Conservation (phyloP, 2,888 invertebrate species). For the Drosophila mimetica region DNA sequence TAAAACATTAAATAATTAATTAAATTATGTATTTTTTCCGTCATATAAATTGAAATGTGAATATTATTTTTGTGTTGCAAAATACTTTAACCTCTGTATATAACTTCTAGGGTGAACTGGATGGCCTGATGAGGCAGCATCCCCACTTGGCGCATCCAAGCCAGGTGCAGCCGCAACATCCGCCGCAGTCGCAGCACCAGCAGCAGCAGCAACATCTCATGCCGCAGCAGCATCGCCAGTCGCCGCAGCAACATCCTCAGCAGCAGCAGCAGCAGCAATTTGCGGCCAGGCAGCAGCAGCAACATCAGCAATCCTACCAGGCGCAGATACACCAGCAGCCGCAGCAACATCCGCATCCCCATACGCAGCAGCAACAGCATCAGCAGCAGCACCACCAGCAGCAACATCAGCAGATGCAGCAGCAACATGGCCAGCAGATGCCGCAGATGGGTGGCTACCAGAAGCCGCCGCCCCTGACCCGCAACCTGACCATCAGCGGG, state of each 20-base stretch:
- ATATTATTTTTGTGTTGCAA: too few species aligned
- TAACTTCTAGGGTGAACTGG: conserved; percentile 88
- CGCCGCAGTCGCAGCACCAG: conserved; percentile 75
- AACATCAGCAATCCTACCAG: conserved; percentile 30
- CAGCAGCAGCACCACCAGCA: conserved; percentile 40
- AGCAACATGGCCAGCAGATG: conserved; percentile 43
- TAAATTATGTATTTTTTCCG: too few species aligned
- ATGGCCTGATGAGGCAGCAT: conserved; percentile 92
- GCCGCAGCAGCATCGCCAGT: conserved; percentile 61
- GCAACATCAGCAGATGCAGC: conserved; percentile 43
- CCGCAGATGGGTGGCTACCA: conserved; percentile 63
- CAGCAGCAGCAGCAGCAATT: conserved; percentile 56
- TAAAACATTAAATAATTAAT: too few species aligned
- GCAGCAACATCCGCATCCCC: conserved; percentile 47
- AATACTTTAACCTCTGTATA: neutral
- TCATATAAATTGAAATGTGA: too few species aligned
- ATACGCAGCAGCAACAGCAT: conserved; percentile 44
- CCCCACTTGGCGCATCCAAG: conserved; percentile 89
- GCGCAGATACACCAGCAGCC: conserved; percentile 47
- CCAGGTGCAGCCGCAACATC: conserved; percentile 85
- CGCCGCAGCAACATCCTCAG: conserved; percentile 51
- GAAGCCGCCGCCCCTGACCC: conserved; percentile 79
- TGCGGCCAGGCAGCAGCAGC: conserved; percentile 45
- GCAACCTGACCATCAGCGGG: conserved; percentile 81
- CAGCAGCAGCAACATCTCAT: conserved; percentile 57